phyloP scores from a whole-genome alignment of 2,888 invertebrate species.

The Callyntrura sp. region DNA sequence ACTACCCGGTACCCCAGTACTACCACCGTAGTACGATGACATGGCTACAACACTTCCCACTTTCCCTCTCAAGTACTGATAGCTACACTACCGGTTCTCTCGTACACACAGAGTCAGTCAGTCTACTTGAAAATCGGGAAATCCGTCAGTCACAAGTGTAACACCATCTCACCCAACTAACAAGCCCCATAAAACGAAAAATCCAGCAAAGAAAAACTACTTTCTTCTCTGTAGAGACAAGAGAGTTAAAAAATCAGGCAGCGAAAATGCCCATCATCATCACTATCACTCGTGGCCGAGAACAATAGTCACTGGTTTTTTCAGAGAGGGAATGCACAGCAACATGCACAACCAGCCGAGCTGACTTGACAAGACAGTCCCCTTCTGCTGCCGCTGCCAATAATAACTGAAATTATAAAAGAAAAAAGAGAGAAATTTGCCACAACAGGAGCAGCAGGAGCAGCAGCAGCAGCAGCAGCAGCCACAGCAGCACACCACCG shows the following conservation, averaged over 20 bases:
- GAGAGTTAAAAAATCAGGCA: neutral
- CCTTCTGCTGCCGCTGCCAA: conserved; percentile 23
- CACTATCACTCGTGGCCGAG: conserved; percentile 34
- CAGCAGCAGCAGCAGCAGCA: no score
- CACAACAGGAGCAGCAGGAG: neutral
- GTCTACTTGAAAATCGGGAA: neutral
- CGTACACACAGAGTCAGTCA: neutral
- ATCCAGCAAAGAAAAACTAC: neutral
- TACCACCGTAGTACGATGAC: conserved; percentile 62
- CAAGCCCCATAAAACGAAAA: neutral
- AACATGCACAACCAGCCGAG: conserved; percentile 16
- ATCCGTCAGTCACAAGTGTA: neutral
- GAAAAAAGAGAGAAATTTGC: conserved; percentile 3
- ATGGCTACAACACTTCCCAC: conserved; percentile 9
- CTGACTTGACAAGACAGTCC: conserved; percentile 35
- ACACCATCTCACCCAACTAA: neutral
- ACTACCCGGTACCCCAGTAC: conserved; percentile 45
- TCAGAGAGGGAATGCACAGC: neutral
- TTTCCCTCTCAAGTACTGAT: neutral
- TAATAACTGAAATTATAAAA: neutral
- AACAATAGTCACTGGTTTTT: conserved; percentile 7
- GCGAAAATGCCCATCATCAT: conserved; percentile 54
- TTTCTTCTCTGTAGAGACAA: neutral
- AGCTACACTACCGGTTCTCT: neutral
- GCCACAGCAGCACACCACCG: neutral